phyloP scores from a whole-genome alignment of 2,888 invertebrate genomes.

The Pimpla rufipes region DNA sequence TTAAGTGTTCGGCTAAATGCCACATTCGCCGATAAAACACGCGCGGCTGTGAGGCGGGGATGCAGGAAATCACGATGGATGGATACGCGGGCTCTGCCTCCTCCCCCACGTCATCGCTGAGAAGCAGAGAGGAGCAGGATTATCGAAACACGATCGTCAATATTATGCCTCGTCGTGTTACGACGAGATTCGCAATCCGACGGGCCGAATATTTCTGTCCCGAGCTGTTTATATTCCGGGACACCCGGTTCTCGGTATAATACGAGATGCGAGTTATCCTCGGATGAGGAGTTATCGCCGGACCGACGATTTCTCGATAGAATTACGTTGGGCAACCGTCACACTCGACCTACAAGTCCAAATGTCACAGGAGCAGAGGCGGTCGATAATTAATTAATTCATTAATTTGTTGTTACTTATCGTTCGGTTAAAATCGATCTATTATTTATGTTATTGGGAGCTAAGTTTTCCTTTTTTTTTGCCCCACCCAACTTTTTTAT shows the following conservation, averaged over 20 bases:
- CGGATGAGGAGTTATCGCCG: background rate
- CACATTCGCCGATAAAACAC: background rate
- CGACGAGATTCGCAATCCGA: background rate
- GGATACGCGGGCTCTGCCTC: background rate
- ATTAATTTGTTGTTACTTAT: background rate
- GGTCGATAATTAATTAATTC: background rate
- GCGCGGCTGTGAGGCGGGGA: background rate
- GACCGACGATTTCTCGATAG: background rate
- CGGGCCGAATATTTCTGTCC: background rate
- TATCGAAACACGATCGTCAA: background rate
- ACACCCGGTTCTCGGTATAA: slow-evolving; percentile 1
- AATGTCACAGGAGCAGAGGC: slow-evolving; percentile 1
- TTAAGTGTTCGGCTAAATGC: slow-evolving; percentile 21
- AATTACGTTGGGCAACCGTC: background rate
- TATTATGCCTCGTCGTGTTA: background rate
- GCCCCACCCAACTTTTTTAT: no score
- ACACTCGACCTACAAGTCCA: background rate
- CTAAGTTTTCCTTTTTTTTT: no score
- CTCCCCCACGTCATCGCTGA: slow-evolving; percentile 2
- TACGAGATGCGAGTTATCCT: background rate
- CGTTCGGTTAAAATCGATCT: no score
- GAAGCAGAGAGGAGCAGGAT: background rate
- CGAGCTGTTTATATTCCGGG: background rate
- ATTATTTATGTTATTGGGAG: no score
- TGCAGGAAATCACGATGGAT: slow-evolving; percentile 12